Conservation (phyloP, 2,888 invertebrate species). For the Trimorus sp. region DNA sequence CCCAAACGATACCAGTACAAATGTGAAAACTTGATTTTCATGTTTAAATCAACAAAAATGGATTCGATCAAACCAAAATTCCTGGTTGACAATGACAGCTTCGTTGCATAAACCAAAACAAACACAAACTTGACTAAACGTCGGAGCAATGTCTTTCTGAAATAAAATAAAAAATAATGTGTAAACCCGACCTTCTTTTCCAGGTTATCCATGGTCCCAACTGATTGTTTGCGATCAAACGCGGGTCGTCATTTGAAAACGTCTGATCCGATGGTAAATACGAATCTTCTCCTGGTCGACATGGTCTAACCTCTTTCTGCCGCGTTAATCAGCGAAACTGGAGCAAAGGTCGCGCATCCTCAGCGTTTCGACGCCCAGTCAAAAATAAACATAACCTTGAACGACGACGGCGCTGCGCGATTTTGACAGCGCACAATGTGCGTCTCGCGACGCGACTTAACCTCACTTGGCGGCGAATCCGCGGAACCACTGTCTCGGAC, state of each 20-base stretch:
- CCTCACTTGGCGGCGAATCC: constrained; percentile 9
- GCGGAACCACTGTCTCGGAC: too few species aligned
- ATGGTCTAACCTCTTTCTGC: constrained; percentile 2
- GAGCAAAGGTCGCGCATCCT: constrained; percentile 47
- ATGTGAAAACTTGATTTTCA: too few species aligned
- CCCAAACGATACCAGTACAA: too few species aligned
- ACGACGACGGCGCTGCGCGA: constrained; percentile 1
- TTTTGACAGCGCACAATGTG: constrained; percentile 16
- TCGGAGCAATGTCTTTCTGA: background rate
- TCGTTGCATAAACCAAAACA: background rate
- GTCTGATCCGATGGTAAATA: constrained; percentile 4
- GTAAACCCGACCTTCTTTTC: constrained; percentile 36
- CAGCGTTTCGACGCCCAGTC: background rate
- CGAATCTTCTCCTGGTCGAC: constrained; percentile 9
- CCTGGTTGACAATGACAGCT: too few species aligned
- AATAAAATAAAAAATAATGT: background rate
- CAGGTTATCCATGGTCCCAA: constrained; percentile 36
- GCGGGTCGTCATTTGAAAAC: constrained; percentile 22
- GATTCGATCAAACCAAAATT: too few species aligned
- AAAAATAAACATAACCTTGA: constrained; percentile 56
- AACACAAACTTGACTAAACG: background rate
- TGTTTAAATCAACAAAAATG: too few species aligned
- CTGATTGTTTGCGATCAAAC: constrained; percentile 13
- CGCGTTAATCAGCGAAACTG: constrained; percentile 13
- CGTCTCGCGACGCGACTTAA: constrained; percentile 15